Base-by-base conservation (phyloP, 2,113 vertebrate species). In the Myrmecobius fasciatus region DNA sequence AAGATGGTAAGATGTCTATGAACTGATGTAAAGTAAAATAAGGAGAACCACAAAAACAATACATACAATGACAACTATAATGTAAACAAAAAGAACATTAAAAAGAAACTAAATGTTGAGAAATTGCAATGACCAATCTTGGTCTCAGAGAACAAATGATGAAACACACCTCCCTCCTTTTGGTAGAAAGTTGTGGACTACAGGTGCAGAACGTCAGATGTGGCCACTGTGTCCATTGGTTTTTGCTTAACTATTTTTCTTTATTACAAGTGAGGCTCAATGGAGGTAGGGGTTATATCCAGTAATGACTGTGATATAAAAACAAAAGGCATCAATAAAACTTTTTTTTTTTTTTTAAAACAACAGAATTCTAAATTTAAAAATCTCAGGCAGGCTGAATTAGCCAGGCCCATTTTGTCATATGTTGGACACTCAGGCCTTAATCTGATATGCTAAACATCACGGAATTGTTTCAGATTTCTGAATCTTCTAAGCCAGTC, bases 281-380 rank as follows among this genome's bases (percentile, higher is more conserved):
- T 83, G 67, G n/a, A 83, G 67, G 67, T 83, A 36, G 67, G 67
- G 36, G n/a, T 43, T 43, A 83, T 83, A 83, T 83, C 67, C 36
- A 83, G 67, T 43, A 83, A 83, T 83, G 36, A 83, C 67, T 83
- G 67, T 83, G 36, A 83, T 83, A 17, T 83, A 83, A 83, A 83
- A 83, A 83, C 56, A 83, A 83, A 83, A 83, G 67, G 67, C 67
- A 83, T 83, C 67, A 83, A 83, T 83, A 83, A 83, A 83, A 83
- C 36, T 83, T 83, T 43, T 43, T n/a, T n/a, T 43, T 83, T 83
- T 83, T 24, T 43, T 83, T 83, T 83, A 3, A 83, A 83, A 83
- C 4, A n/a, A 83, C 36, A 75, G 36, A 43, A 83, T 83, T 83
- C 20, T 43, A 83, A 83, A 20, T 75, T n/a, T 43, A 83, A 83